Evolutionary conservation across 2,888 invertebrate genomes (phyloP).

Genomic region (Amblyteles armatorius): DNA sequence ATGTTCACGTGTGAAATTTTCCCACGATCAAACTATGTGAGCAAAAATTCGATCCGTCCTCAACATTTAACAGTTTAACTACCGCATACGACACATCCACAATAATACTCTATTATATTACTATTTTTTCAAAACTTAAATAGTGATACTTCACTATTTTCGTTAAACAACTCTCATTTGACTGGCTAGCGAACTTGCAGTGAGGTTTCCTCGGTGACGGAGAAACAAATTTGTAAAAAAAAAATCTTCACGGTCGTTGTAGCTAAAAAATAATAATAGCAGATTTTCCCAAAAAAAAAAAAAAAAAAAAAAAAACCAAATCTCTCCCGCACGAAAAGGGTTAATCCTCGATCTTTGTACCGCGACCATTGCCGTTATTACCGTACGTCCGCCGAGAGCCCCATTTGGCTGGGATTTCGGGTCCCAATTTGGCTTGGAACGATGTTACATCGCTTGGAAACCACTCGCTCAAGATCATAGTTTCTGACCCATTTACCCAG

Average conservation of each 20-base stretch:
- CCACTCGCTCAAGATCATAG: slow-evolving; percentile 72
- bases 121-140: too few relatives aligned
- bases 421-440: slow-evolving; percentile 75
- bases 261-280: neutral
- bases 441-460: slow-evolving; percentile 81
- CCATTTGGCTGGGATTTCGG: slow-evolving; percentile 63
- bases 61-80: too few relatives aligned
- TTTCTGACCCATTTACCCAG: slow-evolving; percentile 83
- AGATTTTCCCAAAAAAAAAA: neutral
- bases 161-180: too few relatives aligned
- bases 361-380: slow-evolving; percentile 55
- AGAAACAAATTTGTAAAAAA: neutral
- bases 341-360: slow-evolving; percentile 34
- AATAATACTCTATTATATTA: too few relatives aligned
- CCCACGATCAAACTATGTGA: too few relatives aligned
- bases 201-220: neutral
- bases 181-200: too few relatives aligned
- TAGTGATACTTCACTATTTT: too few relatives aligned
- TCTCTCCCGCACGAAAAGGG: neutral
- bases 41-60: too few relatives aligned
- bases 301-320: too few relatives aligned
- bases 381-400: slow-evolving; percentile 43
- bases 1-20: too few relatives aligned
- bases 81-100: too few relatives aligned
- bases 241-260: slow-evolving; percentile 1